A percentile compares a stretch with the other conserved stretches of the same genome.
Conservation (phyloP, 2,113 vertebrate species). For the Miniopterus natalensis region DNA sequence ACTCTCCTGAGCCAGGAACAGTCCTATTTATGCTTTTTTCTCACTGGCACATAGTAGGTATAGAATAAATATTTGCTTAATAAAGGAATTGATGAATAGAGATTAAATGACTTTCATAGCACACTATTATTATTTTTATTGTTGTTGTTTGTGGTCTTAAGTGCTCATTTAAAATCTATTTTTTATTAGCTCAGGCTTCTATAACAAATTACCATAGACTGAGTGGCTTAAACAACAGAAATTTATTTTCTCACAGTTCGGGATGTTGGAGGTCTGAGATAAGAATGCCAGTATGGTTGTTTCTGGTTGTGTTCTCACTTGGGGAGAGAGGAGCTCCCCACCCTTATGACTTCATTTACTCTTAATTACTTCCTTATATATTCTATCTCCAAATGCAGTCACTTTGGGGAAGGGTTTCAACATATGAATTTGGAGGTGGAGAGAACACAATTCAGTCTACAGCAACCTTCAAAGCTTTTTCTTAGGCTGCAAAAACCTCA, state of each 20-base stretch:
- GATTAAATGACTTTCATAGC: background rate
- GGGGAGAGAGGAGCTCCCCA: background rate
- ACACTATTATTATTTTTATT: background rate
- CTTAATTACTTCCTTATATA: background rate
- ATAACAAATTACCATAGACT: background rate
- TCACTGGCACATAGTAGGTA: background rate
- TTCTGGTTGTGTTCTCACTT: background rate
- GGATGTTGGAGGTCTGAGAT: background rate
- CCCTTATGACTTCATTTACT: background rate
- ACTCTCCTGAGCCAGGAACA: background rate
- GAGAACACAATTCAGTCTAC: background rate
- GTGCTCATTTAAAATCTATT: background rate
- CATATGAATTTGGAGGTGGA: background rate
- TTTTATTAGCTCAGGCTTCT: background rate
- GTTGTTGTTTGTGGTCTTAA: background rate
- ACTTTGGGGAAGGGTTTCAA: background rate
- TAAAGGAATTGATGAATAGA: background rate
- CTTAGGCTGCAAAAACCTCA: background rate
- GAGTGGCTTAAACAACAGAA: background rate
- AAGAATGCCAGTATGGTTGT: background rate
- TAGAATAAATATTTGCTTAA: slow-evolving; percentile 1
- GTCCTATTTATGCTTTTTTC: background rate
- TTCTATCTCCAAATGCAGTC: background rate
- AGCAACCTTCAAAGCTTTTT: background rate
- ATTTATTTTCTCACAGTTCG: background rate